A percentile compares a stretch with the other conserved stretches of the same genome.
Conservation (phyloP, 2,888 invertebrate species). For the Xiphydria camelus region DNA sequence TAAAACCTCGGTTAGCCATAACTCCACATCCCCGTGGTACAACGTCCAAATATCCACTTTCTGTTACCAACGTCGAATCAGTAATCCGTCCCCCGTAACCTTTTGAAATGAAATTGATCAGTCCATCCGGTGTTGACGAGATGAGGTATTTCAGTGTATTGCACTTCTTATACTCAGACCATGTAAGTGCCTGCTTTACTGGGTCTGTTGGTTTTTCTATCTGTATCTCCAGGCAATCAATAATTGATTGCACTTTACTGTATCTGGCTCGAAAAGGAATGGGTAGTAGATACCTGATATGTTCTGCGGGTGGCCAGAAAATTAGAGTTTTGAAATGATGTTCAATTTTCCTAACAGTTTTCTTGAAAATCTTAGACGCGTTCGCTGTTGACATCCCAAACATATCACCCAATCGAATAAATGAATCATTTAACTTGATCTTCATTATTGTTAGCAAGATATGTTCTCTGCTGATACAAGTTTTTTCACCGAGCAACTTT, state of each 20-base stretch:
- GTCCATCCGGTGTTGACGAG: constrained; percentile 38
- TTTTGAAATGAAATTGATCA: constrained; percentile 43
- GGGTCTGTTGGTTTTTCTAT: constrained; percentile 38
- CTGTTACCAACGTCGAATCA: constrained; percentile 27
- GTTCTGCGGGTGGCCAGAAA: constrained; percentile 10
- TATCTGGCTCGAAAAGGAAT: constrained; percentile 27
- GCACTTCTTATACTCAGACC: constrained; percentile 37
- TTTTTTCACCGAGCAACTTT: too few relatives aligned
- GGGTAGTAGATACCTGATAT: constrained; percentile 19
- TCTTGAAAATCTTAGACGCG: constrained; percentile 14
- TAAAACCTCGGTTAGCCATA: constrained; percentile 31
- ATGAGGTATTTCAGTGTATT: constrained; percentile 42
- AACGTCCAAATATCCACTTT: constrained; percentile 23
- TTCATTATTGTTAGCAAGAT: constrained; percentile 18
- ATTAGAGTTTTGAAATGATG: constrained; percentile 14
- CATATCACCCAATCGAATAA: constrained; percentile 12
- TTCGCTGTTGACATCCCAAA: constrained; percentile 10
- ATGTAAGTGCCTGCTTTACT: too few relatives aligned
- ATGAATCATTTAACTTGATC: constrained; percentile 17
- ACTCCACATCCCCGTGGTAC: constrained; percentile 22
- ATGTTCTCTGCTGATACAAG: too few relatives aligned
- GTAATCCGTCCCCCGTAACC: constrained; percentile 42
- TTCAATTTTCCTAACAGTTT: constrained; percentile 9
- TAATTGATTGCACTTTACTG: constrained; percentile 28
- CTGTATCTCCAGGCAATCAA: constrained; percentile 41